Percentiles rank a stretch among this genome's conserved stretches.
Conservation (phyloP, 2,113 vertebrate genomes). For the Grantiella picta region DNA sequence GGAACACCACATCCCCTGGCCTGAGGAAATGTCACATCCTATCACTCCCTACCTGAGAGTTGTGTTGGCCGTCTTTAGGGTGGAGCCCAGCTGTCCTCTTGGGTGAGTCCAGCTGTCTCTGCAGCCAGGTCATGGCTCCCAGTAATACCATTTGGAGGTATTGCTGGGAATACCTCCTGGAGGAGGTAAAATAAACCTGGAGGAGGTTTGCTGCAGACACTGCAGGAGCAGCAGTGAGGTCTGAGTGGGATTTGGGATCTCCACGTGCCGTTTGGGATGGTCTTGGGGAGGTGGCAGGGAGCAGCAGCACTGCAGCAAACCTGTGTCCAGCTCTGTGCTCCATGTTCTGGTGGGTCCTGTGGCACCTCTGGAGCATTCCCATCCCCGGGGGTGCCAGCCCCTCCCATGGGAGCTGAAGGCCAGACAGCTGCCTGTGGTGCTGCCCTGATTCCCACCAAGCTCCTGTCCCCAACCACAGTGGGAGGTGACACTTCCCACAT, state of each 20-base stretch:
- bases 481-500: background rate
- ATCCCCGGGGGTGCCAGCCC: background rate
- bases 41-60: fast-evolving
- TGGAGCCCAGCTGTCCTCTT: background rate
- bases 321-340: background rate
- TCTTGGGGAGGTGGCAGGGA: background rate
- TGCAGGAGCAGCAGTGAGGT: background rate
- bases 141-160: too few species aligned
- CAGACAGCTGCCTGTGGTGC: background rate
- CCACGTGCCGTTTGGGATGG: fast-evolving
- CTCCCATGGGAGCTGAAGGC: background rate
- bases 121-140: background rate
- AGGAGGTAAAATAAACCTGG: too few species aligned
- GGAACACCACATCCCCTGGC: background rate
- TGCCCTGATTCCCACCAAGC: background rate
- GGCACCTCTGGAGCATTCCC: background rate
- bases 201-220: background rate
- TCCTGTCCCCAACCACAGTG: background rate
- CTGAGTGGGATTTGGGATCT: background rate
- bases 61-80: background rate
- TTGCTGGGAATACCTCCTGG: too few species aligned
- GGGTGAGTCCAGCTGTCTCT: background rate
- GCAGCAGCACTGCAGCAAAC: background rate
- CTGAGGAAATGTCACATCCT: background rate
- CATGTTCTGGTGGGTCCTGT: background rate